Evolutionary conservation across 2,113 vertebrate species (phyloP).

Genomic region (Cryptomyrus ogoouensis): DNA sequence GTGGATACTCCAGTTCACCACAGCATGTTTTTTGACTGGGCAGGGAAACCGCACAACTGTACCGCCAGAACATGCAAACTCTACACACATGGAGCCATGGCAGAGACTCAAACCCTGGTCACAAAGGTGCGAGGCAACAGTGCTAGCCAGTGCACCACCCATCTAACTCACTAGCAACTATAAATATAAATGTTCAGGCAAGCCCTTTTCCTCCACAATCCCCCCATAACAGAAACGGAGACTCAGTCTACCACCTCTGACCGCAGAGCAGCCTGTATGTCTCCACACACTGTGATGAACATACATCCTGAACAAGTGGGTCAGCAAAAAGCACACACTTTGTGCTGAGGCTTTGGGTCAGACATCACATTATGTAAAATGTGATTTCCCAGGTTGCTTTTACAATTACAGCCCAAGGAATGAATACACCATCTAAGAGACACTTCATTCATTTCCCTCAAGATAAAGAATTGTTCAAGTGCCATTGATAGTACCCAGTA

Average conservation of each 20-base stretch:
- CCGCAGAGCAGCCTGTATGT: slow-evolving; percentile 25
- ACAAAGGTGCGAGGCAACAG: background rate
- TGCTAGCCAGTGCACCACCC: background rate
- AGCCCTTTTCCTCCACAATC: slow-evolving; percentile 4
- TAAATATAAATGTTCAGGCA: background rate
- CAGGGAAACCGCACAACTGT: background rate
- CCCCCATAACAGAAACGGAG: background rate
- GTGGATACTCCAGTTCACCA: background rate
- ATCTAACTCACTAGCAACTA: background rate
- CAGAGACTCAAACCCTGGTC: background rate
- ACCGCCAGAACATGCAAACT: background rate
- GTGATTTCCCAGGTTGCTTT: background rate
- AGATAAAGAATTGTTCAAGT: background rate
- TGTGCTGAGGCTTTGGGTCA: background rate
- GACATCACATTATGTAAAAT: slow-evolving; percentile 4
- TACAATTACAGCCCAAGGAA: background rate
- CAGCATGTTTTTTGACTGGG: background rate
- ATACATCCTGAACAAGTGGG: slow-evolving; percentile 31
- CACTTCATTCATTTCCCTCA: background rate
- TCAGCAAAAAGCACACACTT: slow-evolving; percentile 24
- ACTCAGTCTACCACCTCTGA: slow-evolving; percentile 15
- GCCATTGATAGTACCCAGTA: background rate
- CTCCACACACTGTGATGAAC: slow-evolving; percentile 16
- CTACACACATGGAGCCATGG: background rate
- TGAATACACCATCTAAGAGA: background rate